These are phyloP conservation scores for Dipodomys stephensi DNA, from an alignment of 2,113 vertebrate genomes.

Conservation along the genomic window DNA sequence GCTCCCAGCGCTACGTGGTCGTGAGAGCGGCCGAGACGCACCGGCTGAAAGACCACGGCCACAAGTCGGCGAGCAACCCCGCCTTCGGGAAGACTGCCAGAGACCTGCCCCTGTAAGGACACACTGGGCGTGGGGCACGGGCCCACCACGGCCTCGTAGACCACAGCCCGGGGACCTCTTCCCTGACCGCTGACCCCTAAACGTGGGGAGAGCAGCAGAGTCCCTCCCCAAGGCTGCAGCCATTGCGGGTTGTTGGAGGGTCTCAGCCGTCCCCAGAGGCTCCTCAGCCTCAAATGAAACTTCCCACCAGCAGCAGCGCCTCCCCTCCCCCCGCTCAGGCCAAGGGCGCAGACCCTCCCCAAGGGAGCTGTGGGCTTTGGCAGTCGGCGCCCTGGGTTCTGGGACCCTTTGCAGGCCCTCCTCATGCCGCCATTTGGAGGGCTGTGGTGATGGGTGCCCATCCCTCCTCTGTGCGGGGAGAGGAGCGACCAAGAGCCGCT, in stretches of 20 bases:
- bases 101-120: slow-evolving; percentile 94
- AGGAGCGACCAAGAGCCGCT: no score
- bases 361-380: no score
- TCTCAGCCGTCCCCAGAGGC: no score
- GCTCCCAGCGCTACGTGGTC: slow-evolving; percentile 90
- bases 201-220: neutral
- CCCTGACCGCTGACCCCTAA: rapidly evolving
- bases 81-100: slow-evolving; percentile 94
- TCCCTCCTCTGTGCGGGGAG: neutral
- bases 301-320: neutral
- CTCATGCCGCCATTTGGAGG: no score
- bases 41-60: slow-evolving; percentile 91
- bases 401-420: neutral
- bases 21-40: slow-evolving; percentile 93
- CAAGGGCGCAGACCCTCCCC: no score
- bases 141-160: no score
- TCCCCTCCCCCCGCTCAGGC: neutral
- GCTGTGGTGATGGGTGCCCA: no score
- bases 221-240: no score
- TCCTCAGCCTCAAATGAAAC: neutral
- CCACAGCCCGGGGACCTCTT: neutral
- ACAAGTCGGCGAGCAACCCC: slow-evolving; percentile 85
- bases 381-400: no score
- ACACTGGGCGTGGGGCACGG: rapidly evolving
- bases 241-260: no score